Percentiles rank a stretch among this genome's conserved stretches.
These are phyloP conservation scores for Perca flavescens DNA, from an alignment of 2,113 vertebrate genomes.

Conservation along the genomic window DNA sequence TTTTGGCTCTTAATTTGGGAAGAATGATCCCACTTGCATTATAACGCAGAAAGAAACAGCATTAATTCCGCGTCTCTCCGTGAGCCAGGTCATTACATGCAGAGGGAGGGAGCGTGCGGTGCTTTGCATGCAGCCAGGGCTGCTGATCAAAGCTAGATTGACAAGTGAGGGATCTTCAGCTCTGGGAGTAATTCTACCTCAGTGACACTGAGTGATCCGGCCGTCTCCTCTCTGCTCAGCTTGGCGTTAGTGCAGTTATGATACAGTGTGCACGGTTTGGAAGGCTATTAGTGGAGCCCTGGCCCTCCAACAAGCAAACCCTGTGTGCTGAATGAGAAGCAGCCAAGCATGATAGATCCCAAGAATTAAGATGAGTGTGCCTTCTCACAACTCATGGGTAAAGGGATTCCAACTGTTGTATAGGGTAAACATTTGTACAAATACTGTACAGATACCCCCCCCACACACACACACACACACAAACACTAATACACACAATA, in stretches of 20 bases:
- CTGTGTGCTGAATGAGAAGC: conserved; percentile 57
- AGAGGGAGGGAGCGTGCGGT: conserved; percentile 20
- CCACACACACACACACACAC: neutral
- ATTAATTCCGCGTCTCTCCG: conserved; percentile 46
- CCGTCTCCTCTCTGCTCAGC: conserved; percentile 55
- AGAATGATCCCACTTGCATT: conserved; percentile 31
- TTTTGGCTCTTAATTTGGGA: neutral
- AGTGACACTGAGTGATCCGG: conserved; percentile 74
- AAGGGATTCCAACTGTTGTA: conserved; percentile 41
- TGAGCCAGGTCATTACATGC: conserved; percentile 56
- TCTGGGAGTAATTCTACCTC: conserved; percentile 69
- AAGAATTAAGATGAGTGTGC: conserved; percentile 21
- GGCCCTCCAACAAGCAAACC: conserved; percentile 33
- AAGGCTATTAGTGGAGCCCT: conserved; percentile 37
- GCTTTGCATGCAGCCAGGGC: conserved; percentile 58
- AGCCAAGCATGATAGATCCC: conserved; percentile 33
- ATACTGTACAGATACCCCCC: neutral
- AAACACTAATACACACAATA: conserved; percentile 36
- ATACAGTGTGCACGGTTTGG: conserved; percentile 45
- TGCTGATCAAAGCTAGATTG: conserved; percentile 68
- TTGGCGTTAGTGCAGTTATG: conserved; percentile 56
- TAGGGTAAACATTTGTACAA: conserved; percentile 51
- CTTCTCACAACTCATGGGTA: conserved; percentile 46
- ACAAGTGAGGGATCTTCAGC: conserved; percentile 67
- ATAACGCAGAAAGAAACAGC: conserved; percentile 35